phyloP scores from a whole-genome alignment of 2,888 invertebrate species.

The Mycalesis mineus region DNA sequence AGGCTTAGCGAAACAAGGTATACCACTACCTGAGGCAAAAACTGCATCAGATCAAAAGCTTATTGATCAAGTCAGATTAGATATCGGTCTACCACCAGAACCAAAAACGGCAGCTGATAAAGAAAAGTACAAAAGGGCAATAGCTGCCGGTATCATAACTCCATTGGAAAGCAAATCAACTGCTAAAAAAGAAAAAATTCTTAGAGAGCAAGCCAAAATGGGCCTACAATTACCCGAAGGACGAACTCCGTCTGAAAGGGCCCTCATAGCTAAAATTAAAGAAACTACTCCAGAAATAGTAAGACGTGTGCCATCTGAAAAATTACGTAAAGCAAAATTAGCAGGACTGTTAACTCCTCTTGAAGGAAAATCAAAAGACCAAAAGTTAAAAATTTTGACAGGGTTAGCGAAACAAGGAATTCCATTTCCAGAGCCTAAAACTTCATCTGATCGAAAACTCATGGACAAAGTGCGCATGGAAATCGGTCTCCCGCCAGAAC shows the following conservation, averaged over 20 bases:
- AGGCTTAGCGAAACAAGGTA: conserved; percentile 28
- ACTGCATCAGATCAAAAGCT: conserved; percentile 33
- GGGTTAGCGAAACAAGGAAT: conserved; percentile 36
- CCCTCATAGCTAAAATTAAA: conserved; percentile 18
- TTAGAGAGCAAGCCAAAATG: conserved; percentile 10
- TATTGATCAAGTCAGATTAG: conserved; percentile 29
- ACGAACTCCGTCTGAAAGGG: conserved; percentile 22
- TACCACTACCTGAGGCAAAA: conserved; percentile 33
- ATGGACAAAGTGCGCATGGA: conserved; percentile 39
- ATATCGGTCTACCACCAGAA: conserved; percentile 34
- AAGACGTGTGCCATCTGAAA: too few species aligned
- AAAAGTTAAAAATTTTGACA: conserved; percentile 35
- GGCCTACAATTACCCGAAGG: conserved; percentile 22
- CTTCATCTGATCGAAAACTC: conserved; percentile 40
- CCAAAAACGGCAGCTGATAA: conserved; percentile 32
- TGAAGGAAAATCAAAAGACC: conserved; percentile 31
- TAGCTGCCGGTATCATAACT: conserved; percentile 36
- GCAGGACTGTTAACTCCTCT: conserved; percentile 28
- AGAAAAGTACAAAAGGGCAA: conserved; percentile 36
- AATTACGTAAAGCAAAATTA: conserved; percentile 13
- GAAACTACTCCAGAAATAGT: too few species aligned
- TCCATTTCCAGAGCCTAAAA: conserved; percentile 40
- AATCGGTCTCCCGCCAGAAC: conserved; percentile 36
- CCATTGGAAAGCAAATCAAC: conserved; percentile 40
- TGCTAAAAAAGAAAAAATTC: conserved; percentile 30